These are phyloP conservation scores for Lepus oiostolus DNA, from an alignment of 2,797 vertebrate species.

Conservation along the genomic window DNA sequence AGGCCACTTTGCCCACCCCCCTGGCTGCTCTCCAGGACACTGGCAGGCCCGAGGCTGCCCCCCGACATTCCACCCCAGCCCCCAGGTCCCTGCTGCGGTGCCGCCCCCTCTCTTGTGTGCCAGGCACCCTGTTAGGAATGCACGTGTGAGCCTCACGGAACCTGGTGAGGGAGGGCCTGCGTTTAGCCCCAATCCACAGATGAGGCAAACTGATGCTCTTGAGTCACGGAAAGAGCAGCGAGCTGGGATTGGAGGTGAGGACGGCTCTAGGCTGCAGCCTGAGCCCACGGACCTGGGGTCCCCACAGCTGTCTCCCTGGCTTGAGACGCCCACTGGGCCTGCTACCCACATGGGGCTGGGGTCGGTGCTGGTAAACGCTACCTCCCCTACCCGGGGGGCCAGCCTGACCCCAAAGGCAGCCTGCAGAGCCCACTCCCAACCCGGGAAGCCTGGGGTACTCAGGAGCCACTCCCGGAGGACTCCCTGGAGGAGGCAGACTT, in stretches of 20 bases:
- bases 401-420: too few relatives aligned
- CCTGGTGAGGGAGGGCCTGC: neutral
- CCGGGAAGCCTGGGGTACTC: neutral
- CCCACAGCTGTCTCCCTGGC: neutral
- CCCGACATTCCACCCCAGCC: neutral
- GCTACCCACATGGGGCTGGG: fast-evolving
- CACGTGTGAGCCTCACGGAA: neutral
- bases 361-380: neutral
- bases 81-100: neutral
- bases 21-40: neutral
- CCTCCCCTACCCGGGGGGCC: neutral
- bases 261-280: neutral
- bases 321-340: neutral
- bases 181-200: constrained; percentile 43
- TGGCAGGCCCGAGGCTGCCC: neutral
- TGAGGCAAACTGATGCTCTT: neutral
- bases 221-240: neutral
- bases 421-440: neutral
- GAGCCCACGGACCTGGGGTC: neutral
- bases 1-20: neutral
- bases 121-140: neutral
- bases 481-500: neutral
- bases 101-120: too few relatives aligned
- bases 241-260: neutral
- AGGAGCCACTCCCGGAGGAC: neutral